These are phyloP conservation scores for Kuschelorhynchus macadamiae DNA, from an alignment of 2,888 invertebrate species.

Conservation along the genomic window DNA sequence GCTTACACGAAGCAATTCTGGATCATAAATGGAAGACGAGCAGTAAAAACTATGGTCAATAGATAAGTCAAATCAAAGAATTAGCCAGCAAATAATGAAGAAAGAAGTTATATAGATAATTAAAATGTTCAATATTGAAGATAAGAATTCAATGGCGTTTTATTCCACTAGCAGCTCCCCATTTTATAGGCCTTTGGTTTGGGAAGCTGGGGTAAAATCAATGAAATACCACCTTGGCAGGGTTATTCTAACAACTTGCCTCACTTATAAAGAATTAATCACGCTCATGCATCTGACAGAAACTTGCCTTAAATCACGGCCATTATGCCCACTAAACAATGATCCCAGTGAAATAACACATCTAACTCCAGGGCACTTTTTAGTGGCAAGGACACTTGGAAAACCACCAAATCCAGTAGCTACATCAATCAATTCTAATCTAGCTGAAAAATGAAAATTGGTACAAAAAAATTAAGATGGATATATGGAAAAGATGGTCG, in stretches of 20 bases:
- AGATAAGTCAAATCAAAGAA: no score
- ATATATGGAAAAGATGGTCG: constrained; percentile 14
- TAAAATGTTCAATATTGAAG: no score
- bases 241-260: background rate
- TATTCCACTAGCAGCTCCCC: constrained; percentile 5
- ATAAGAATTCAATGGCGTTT: background rate
- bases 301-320: constrained; percentile 57
- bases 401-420: constrained; percentile 3
- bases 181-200: constrained; percentile 8
- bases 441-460: background rate
- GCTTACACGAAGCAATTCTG: no score
- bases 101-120: no score
- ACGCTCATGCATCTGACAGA: background rate
- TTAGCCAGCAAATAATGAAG: no score
- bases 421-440: background rate
- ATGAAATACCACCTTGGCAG: background rate
- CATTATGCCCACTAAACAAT: constrained; percentile 52
- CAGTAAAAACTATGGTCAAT: no score
- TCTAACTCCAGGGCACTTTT: constrained; percentile 3
- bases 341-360: constrained; percentile 46
- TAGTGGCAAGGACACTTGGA: constrained; percentile 3
- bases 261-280: background rate
- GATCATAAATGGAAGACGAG: no score
- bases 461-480: constrained; percentile 12
- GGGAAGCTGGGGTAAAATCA: constrained; percentile 2